These are phyloP conservation scores for Podargus strigoides DNA, from an alignment of 2,797 vertebrate genomes.

Conservation along the genomic window DNA sequence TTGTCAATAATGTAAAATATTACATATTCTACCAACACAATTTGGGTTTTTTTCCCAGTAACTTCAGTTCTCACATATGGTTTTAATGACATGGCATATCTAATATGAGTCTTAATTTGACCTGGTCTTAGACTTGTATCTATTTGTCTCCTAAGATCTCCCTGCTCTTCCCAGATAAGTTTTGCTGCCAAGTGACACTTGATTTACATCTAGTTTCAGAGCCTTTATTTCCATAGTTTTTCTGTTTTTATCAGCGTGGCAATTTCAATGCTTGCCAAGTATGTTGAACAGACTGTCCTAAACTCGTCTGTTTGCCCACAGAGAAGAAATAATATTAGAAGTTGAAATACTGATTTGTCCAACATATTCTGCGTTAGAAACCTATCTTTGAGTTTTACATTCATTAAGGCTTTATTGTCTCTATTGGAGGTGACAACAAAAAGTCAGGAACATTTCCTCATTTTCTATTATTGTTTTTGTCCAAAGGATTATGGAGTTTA, in stretches of 20 bases:
- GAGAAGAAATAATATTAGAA: neutral
- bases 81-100: neutral
- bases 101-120: neutral
- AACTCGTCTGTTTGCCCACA: neutral
- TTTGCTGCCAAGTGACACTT: neutral
- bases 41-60: neutral
- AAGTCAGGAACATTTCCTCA: neutral
- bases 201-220: neutral
- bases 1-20: neutral
- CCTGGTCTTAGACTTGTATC: neutral
- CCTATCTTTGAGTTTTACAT: neutral
- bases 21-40: neutral
- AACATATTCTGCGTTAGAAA: neutral
- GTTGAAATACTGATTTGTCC: neutral
- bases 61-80: neutral
- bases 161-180: neutral
- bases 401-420: neutral
- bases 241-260: neutral
- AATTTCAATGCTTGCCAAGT: neutral
- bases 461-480: neutral
- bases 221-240: neutral
- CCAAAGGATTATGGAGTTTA: neutral
- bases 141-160: neutral
- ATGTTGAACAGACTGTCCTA: neutral
- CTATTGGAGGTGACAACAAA: neutral